Evolutionary conservation across 2,113 vertebrate genomes (phyloP).

Genomic region (Cryptomyrus ogoouensis): DNA sequence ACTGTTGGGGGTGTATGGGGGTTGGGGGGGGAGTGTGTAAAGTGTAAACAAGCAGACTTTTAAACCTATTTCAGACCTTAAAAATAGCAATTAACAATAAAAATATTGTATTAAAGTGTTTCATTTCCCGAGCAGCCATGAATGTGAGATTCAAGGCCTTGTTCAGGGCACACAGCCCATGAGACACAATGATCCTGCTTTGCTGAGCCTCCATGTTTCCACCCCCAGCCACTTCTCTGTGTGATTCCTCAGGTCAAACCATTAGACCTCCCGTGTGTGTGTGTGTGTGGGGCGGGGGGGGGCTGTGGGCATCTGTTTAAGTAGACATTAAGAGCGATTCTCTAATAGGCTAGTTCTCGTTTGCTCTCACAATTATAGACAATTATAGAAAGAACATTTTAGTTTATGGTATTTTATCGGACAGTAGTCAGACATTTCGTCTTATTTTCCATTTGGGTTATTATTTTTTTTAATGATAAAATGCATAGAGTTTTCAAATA

Average conservation of each 20-base stretch:
- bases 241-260: neutral
- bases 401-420: neutral
- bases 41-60: neutral
- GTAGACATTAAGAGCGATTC: neutral
- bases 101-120: neutral
- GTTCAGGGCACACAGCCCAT: neutral
- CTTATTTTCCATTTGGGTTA: neutral
- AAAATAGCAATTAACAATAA: neutral
- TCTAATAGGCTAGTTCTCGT: neutral
- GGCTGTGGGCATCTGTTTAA: neutral
- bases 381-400: neutral
- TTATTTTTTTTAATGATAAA: neutral
- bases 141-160: neutral
- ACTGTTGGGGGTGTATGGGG: neutral
- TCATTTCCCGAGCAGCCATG: neutral
- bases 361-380: neutral
- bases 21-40: neutral
- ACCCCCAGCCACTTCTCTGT: neutral
- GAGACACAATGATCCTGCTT: neutral
- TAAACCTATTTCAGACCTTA: neutral
- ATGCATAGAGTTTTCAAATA: neutral
- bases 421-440: neutral
- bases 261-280: neutral
- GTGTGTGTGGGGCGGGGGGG: neutral
- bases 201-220: neutral